Percentiles rank a stretch among this genome's conserved stretches.
Evolutionary conservation across 2,797 vertebrate species (phyloP).

Genomic region (Cynopterus sphinx): DNA sequence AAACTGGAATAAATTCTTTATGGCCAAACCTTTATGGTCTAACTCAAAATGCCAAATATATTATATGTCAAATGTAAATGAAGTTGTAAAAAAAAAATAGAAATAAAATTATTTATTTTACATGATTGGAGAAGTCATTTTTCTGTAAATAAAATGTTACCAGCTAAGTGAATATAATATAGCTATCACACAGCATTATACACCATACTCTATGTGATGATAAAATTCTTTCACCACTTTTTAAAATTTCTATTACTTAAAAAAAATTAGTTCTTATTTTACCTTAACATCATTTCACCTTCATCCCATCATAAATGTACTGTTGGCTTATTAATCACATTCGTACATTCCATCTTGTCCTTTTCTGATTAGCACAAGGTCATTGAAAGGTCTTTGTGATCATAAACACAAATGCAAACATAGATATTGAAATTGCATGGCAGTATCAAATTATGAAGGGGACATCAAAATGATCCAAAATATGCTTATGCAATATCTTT

Average conservation of each 20-base stretch:
- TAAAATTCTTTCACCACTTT: not conserved
- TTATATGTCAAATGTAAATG: not conserved
- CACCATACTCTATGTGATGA: not conserved
- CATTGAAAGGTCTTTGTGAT: not conserved
- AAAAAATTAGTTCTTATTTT: not conserved
- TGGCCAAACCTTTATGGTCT: not conserved
- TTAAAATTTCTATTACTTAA: not conserved
- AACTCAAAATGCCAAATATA: not conserved
- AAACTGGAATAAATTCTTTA: not conserved
- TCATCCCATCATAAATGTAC: not conserved
- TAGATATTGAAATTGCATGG: not conserved
- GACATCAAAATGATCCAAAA: not conserved
- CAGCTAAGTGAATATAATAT: not conserved
- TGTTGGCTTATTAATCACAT: not conserved
- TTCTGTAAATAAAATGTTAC: not conserved
- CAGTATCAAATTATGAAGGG: not conserved
- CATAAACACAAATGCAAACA: not conserved
- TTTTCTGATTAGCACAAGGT: not conserved
- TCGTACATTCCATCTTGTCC: not conserved
- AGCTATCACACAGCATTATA: not conserved
- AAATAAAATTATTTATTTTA: not conserved
- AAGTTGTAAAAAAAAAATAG: not conserved
- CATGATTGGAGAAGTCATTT: not conserved
- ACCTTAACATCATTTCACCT: not conserved
- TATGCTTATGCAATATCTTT: not conserved